Base-by-base conservation (phyloP, 2,888 invertebrate species). In the Nycteola revayana region DNA sequence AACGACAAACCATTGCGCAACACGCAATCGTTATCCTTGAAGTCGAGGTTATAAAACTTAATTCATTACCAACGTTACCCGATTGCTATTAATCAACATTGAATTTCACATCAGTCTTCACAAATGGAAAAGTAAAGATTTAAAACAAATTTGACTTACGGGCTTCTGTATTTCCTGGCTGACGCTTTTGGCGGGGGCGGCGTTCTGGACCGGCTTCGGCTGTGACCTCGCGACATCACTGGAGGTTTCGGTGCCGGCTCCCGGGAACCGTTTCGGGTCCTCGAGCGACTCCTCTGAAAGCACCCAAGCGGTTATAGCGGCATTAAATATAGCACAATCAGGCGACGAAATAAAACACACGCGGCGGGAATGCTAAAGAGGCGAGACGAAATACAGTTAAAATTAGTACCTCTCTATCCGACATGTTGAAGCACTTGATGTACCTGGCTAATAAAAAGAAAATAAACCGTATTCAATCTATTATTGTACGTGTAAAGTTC, bases 251-350 rank as follows among this genome's bases (percentile, higher is more conserved):
- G 75, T 33, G 71, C 77, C 34, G 77, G 80, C 66, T 88, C 88
- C 40, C 88, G 75, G 18, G 89, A 89, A 28, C 89, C 89, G 76
- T 89, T 89, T 39, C 89, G 83, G 40, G 87, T 84, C 57, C 85
- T 78, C 47, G 89, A 89, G 35, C 84, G 85, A 72, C 89, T 89
- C 56, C 89, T 85, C 89, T 89, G 82, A 66, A 85, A 85, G 50
- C 54, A 62, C 50, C 59, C 58, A 71, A 71, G 40, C 54, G 54
- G 52, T 43, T 47, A 46, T 42, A 39, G 36, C 42, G 45, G 50
- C 45, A 65, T 36, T 62, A 73, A 60, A 47, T 63, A 60, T 54
- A 70, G 59, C 42, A 36, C 54, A 37, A 56, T 54, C 49, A 50
- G 46, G 50, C 49, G 32, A 58, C 49, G 68, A 73, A 75, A 78